Evolutionary conservation across 2,888 invertebrate species (phyloP).

Genomic region (Troglohyphantes excavatus): DNA sequence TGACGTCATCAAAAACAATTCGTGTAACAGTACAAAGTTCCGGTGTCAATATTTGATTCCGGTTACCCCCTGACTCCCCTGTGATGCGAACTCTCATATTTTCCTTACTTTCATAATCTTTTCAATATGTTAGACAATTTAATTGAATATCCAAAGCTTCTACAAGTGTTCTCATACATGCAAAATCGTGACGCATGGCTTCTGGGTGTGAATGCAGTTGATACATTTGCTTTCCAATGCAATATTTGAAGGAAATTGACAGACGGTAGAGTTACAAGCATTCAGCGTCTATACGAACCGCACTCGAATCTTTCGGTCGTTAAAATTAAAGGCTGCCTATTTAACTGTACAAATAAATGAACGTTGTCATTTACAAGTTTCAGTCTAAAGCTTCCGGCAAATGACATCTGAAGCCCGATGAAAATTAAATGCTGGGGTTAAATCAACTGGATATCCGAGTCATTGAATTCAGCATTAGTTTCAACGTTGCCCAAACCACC

Average conservation of each 20-base stretch:
- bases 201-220: background rate
- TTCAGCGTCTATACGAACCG: conserved; percentile 45
- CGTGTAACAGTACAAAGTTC: no score
- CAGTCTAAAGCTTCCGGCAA: conserved; percentile 40
- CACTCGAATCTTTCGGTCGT: conserved; percentile 50
- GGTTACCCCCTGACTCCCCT: no score
- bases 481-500: conserved; percentile 43
- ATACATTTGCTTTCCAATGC: conserved; percentile 28
- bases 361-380: conserved; percentile 60
- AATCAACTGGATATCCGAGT: conserved; percentile 61
- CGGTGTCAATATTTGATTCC: no score
- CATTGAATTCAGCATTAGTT: conserved; percentile 70
- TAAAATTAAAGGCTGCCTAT: conserved; percentile 69
- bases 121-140: no score
- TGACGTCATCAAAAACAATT: no score
- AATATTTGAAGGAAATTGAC: conserved; percentile 57
- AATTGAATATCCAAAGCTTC: background rate
- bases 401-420: conserved; percentile 59
- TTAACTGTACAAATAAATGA: conserved; percentile 70
- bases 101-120: no score
- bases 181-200: conserved; percentile 12
- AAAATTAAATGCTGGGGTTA: conserved; percentile 65
- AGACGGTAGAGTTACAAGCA: conserved; percentile 48
- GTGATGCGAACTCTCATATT: no score
- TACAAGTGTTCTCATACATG: conserved; percentile 27